These are phyloP conservation scores for Rapana venosa DNA, from an alignment of 2,888 invertebrate species.

Conservation along the genomic window DNA sequence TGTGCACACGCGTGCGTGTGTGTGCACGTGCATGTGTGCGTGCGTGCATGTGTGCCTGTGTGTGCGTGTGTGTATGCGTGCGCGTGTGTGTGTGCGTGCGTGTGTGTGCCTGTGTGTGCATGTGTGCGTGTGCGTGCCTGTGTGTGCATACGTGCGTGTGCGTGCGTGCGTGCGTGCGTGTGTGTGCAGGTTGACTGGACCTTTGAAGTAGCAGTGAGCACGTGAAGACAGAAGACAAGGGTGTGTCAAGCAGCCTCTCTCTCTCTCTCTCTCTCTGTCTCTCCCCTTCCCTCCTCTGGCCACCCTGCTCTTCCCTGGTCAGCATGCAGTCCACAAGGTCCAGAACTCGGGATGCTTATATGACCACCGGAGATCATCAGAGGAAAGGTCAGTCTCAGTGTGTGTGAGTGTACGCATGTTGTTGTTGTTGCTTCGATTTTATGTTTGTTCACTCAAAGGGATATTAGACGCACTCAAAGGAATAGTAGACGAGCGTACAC, in stretches of 20 bases:
- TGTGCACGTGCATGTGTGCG: too few relatives aligned
- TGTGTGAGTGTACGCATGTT: not conserved
- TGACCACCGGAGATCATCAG: not conserved
- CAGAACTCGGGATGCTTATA: not conserved
- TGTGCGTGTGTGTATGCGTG: not conserved
- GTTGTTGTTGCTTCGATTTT: not conserved
- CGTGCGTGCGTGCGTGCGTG: not conserved
- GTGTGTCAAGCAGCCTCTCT: not conserved
- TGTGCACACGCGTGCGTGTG: too few relatives aligned
- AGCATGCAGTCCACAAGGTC: not conserved
- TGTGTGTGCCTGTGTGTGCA: too few relatives aligned
- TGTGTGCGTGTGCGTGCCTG: too few relatives aligned
- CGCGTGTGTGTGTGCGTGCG: not conserved
- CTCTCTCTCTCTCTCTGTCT: not conserved
- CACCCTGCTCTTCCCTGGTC: not conserved
- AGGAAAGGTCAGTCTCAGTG: not conserved
- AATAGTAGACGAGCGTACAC: too few relatives aligned
- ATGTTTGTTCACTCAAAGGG: too few relatives aligned
- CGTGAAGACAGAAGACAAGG: not conserved
- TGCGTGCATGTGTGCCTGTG: too few relatives aligned
- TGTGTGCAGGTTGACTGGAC: constrained; percentile 3
- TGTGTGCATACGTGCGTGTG: too few relatives aligned
- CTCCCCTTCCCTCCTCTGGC: not conserved
- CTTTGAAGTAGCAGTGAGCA: not conserved
- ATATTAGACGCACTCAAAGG: too few relatives aligned